These are phyloP conservation scores for Synergus japonicus DNA, from an alignment of 2,888 invertebrate genomes.

Conservation along the genomic window DNA sequence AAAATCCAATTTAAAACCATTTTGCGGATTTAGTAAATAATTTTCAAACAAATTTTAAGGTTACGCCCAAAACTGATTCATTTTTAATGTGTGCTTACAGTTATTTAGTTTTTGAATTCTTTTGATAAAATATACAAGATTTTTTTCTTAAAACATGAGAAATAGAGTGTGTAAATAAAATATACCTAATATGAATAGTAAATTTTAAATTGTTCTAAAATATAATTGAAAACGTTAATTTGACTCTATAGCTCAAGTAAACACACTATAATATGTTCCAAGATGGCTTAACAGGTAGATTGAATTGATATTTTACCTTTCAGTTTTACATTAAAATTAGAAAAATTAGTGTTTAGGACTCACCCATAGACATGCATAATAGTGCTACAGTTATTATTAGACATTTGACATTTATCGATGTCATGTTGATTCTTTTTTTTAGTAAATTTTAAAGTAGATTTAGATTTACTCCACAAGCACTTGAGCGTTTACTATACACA, in stretches of 20 bases:
- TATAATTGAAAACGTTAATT: not conserved
- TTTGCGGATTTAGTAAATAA: too few species aligned
- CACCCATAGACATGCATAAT: constrained; percentile 7
- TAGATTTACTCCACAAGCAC: not conserved
- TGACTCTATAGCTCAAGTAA: not conserved
- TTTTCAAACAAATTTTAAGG: too few species aligned
- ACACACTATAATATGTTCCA: not conserved
- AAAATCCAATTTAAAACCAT: too few species aligned
- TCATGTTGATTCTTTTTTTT: not conserved
- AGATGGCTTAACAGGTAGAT: not conserved
- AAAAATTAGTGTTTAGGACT: constrained; percentile 41
- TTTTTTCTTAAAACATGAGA: too few species aligned
- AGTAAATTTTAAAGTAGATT: not conserved
- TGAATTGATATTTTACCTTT: not conserved
- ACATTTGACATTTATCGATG: not conserved
- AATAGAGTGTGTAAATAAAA: not conserved
- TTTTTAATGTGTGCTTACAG: too few species aligned
- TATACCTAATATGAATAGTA: not conserved
- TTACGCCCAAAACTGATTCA: too few species aligned
- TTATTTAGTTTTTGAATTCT: too few species aligned
- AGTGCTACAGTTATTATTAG: constrained; percentile 1
- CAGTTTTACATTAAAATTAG: not conserved
- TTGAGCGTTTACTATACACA: constrained; percentile 1
- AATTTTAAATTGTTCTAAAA: not conserved
- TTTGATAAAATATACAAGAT: too few species aligned